Evolutionary conservation across 2,888 invertebrate genomes (phyloP), one percentile per base, ranked within the genome.

Genomic region (Lepeophtheirus nordmannii): DNA sequence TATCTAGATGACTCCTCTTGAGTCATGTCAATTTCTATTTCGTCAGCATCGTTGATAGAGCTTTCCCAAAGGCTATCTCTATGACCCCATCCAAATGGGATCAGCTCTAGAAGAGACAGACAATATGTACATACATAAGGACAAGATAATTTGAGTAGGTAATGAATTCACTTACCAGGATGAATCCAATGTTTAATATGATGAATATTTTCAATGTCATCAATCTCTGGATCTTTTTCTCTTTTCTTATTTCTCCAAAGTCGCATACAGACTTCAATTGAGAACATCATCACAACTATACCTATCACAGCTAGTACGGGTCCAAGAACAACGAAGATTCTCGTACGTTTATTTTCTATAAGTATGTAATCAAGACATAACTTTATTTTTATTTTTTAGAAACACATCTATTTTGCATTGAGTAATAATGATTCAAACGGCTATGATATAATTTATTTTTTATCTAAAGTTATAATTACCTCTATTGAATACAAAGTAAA

Each of bases 1-100:
- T 30, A 5, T 5, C 3, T 30, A 30, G 30, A 30, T 7, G 30
- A 7, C 30, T 7, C 30, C n/a, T 17, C 17, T 14, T 58, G 22
- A 2, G 22, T 12, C 5, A 22, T 7, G 3, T 37, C 61, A 30
- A 37, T 17, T 5, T 61, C 3, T 1, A 61, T 37, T 5, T 61
- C 39, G 3, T 61, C 61, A 5, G 20, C 61, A 30, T 61, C 37
- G 37, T 30, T 22, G 38, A 37, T 23, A 9, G 61, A 22, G 2
- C 37, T 22, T 30, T 61, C 61, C 30, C 14, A 22, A 61, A 14
- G 23, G 5, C 37, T 37, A 23, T 61, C 37, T 1, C n/a, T 2
- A 20, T 63, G 63, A 38, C 63, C 63, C 63, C 63, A 63, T 23
- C 63, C 63, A 53, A 56, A 63, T n/a, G 63, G 63, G 53, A 63